Evolutionary conservation across 2,888 invertebrate species (phyloP).

Genomic region (Athetis lepigone): DNA sequence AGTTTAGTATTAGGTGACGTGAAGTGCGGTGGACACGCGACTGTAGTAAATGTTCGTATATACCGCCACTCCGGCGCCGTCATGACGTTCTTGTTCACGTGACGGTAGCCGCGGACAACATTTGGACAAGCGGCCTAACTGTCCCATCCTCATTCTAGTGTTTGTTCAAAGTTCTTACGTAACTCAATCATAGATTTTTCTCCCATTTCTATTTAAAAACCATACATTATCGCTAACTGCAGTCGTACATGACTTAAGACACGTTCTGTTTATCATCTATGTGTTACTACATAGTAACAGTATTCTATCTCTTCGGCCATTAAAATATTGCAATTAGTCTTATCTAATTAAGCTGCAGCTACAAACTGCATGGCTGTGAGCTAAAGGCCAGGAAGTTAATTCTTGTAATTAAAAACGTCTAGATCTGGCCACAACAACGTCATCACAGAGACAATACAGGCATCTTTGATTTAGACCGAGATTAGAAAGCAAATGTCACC

Average conservation of each 20-base stretch:
- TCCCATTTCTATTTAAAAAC: slow-evolving; percentile 3
- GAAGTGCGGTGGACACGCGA: too few species aligned
- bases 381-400: background rate
- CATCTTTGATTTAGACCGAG: too few species aligned
- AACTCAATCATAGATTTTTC: slow-evolving; percentile 4
- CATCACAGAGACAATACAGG: too few species aligned
- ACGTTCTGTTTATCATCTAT: slow-evolving; percentile 57
- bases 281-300: slow-evolving; percentile 37
- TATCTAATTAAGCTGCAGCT: background rate
- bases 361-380: background rate
- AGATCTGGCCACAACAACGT: too few species aligned
- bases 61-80: too few species aligned
- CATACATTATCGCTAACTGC: slow-evolving; percentile 26
- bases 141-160: background rate
- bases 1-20: too few species aligned
- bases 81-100: too few species aligned
- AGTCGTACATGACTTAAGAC: slow-evolving; percentile 54
- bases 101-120: too few species aligned
- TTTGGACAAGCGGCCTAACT: background rate
- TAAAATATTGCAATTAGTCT: background rate
- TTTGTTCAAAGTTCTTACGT: too few species aligned
- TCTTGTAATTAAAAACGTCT: too few species aligned
- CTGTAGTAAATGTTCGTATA: too few species aligned
- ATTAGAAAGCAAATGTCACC: too few species aligned
- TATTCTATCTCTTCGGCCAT: slow-evolving; percentile 11